Conservation (phyloP, 2,797 vertebrate species). For the Hyperoplus immaculatus region DNA sequence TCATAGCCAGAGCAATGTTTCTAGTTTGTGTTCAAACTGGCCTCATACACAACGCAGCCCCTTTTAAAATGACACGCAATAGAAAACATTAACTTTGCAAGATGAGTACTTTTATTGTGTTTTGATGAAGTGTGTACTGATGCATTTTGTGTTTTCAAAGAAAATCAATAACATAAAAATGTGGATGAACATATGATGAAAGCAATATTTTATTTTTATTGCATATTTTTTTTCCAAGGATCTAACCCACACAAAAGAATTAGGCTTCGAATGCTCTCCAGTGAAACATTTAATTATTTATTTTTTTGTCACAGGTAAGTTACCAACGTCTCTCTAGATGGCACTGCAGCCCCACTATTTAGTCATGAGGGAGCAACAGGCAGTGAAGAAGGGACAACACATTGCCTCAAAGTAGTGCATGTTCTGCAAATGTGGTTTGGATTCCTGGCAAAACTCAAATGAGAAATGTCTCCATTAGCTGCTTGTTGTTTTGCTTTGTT, state of each 20-base stretch:
- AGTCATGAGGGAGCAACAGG: background rate
- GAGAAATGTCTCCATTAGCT: background rate
- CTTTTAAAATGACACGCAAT: background rate
- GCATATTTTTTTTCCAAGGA: background rate
- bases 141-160: background rate
- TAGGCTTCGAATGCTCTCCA: background rate
- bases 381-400: background rate
- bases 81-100: background rate
- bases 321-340: slow-evolving; percentile 67
- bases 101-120: background rate
- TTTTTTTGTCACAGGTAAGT: slow-evolving; percentile 3
- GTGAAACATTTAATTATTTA: background rate
- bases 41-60: background rate
- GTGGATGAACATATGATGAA: too few species aligned
- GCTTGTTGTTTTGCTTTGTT: background rate
- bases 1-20: background rate
- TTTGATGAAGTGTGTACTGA: background rate
- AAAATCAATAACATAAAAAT: background rate
- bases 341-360: slow-evolving; percentile 62
- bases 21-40: background rate
- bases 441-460: slow-evolving; percentile 22
- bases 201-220: background rate
- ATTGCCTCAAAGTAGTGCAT: background rate
- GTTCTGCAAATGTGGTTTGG: slow-evolving; percentile 16
- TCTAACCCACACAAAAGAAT: background rate